These are phyloP conservation scores for Phalacrocorax aristotelis DNA, from an alignment of 2,113 vertebrate genomes.

Conservation along the genomic window DNA sequence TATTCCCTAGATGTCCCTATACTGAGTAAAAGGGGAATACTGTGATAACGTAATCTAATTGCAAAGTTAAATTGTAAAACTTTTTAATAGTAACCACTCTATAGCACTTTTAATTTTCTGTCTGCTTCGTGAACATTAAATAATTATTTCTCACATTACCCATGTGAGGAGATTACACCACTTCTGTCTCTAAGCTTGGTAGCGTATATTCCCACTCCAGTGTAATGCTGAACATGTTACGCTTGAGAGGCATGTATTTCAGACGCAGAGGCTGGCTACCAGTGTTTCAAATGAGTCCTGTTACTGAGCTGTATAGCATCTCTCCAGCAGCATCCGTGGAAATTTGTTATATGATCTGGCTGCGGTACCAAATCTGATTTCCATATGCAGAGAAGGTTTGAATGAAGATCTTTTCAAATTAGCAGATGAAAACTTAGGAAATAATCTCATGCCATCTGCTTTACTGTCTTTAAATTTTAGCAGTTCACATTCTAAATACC, in stretches of 20 bases:
- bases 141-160: conserved; percentile 15
- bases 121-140: conserved; percentile 16
- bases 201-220: background rate
- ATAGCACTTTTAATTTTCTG: conserved; percentile 17
- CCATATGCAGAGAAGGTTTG: background rate
- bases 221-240: background rate
- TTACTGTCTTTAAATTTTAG: background rate
- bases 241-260: background rate
- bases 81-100: conserved; percentile 13
- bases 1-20: conserved; percentile 29
- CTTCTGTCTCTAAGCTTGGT: background rate
- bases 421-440: background rate
- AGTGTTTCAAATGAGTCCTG: background rate
- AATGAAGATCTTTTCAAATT: background rate
- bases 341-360: background rate
- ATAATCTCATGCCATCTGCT: background rate
- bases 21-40: conserved; percentile 3
- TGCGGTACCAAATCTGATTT: background rate
- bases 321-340: background rate
- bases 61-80: conserved; percentile 29
- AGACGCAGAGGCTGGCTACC: background rate
- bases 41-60: background rate
- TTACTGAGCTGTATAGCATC: background rate
- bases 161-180: background rate
- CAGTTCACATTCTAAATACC: background rate